Evolutionary conservation across 2,113 vertebrate species (phyloP).

Genomic region (Saccopteryx leptura): DNA sequence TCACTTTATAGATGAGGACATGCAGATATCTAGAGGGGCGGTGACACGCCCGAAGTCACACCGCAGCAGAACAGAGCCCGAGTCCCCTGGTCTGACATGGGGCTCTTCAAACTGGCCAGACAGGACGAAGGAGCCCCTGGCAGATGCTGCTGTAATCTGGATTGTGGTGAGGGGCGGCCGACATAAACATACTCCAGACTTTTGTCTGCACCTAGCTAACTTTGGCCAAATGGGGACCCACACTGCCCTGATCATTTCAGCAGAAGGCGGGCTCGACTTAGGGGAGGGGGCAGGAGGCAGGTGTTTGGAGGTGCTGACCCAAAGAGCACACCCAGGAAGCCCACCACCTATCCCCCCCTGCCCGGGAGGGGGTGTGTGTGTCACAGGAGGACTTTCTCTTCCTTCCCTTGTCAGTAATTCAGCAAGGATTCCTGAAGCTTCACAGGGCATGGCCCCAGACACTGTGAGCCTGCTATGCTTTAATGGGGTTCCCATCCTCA

Average conservation of each 20-base stretch:
- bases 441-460: not conserved
- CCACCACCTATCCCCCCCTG: not conserved
- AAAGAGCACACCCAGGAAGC: not conserved
- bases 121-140: not conserved
- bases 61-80: not conserved
- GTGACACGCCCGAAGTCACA: not conserved
- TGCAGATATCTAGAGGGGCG: not conserved
- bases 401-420: not conserved
- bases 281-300: not conserved
- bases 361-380: too few species aligned
- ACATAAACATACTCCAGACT: not conserved
- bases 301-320: not conserved
- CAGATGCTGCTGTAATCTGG: not conserved
- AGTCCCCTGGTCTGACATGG: not conserved
- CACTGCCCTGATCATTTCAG: not conserved
- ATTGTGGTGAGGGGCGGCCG: not conserved
- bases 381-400: not conserved
- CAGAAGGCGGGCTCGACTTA: not conserved
- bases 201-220: not conserved
- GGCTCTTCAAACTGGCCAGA: not conserved
- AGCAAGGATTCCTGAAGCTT: not conserved
- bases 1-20: not conserved
- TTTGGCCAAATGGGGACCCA: not conserved
- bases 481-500: not conserved
- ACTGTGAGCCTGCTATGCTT: not conserved